phyloP scores from a whole-genome alignment of 2,113 vertebrate genomes.

The Penelope pileata region DNA sequence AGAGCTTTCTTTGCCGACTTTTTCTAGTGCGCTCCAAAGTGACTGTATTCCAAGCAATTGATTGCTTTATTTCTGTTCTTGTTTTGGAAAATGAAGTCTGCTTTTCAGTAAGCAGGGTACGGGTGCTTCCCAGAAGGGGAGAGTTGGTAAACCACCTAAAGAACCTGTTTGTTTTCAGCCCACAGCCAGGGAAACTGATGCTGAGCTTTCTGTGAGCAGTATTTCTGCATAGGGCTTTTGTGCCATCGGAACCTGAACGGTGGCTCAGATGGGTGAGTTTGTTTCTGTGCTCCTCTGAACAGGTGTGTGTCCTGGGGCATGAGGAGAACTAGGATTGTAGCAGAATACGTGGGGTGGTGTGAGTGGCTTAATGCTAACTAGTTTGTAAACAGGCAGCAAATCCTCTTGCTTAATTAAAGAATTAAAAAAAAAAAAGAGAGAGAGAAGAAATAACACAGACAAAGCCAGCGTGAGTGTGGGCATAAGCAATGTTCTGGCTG shows the following conservation, averaged over 20 bases:
- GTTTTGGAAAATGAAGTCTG: not conserved
- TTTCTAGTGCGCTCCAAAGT: not conserved
- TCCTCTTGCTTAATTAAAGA: not conserved
- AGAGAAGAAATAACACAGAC: fast-evolving
- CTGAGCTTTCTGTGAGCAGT: not conserved
- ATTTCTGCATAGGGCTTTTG: fast-evolving
- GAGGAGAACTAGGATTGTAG: not conserved
- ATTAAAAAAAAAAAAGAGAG: not conserved
- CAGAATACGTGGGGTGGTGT: not conserved
- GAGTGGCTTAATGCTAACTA: not conserved
- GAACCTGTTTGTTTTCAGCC: not conserved
- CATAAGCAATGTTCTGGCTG: not conserved
- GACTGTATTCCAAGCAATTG: not conserved
- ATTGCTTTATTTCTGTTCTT: not conserved
- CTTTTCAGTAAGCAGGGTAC: not conserved
- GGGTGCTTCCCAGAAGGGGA: not conserved
- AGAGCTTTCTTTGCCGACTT: too few species aligned
- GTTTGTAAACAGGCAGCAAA: not conserved
- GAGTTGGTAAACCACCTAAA: not conserved
- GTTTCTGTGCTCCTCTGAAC: not conserved
- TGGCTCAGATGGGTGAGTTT: not conserved
- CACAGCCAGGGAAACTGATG: not conserved
- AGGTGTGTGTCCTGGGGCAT: fast-evolving
- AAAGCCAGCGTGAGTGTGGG: not conserved
- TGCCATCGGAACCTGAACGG: not conserved